Base-by-base conservation (phyloP, 1,140 invertebrate species). In the Eumeta japonica region DNA sequence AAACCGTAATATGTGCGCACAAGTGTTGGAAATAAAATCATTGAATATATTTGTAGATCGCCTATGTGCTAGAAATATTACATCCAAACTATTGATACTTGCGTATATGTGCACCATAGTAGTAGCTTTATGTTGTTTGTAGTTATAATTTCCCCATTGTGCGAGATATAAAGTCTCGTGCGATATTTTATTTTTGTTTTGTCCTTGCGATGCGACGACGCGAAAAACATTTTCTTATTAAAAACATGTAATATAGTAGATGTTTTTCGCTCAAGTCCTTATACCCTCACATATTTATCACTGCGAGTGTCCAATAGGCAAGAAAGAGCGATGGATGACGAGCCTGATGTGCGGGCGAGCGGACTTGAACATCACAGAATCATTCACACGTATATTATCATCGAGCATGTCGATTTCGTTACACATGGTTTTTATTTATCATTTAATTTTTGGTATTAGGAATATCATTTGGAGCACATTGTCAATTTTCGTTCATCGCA, bases 61-160 rank as follows among this genome's bases (percentile, higher is more conserved):
- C 5, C 5, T 5, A 5, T 24, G n/a, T 24, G 20, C 20, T 24
- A 5, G 5, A 7, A 24, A 24, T 5, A 24, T 24, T 24, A n/a
- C 5, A n/a, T 24, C n/a, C n/a, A n/a, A n/a, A n/a, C n/a, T n/a
- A n/a, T n/a, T n/a, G n/a, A n/a, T n/a, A n/a, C n/a, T n/a, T 57
- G 64, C 58, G 66, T 57, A 50, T 58, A 62, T 60, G 18, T 14
- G 51, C 59, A 55, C 63, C 62, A 48, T 55, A 61, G 58, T 64
- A 65, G 68, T 71, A 70, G 68, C 68, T 73, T 71, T 63, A 63
- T 73, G 68, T 73, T 60, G 66, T 73, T 52, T 54, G 63, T 73
- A 67, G 58, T 58, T 60, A 54, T 58, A 57, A 55, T 46, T 46
- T 49, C 39, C n/a, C n/a, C n/a, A n/a, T n/a, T 45, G 48, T 51